Percentiles rank a stretch among this genome's conserved stretches.
Evolutionary conservation across 23 tunicate species (phyloP).

Genomic region (Oikopleura vanhoeffeni): DNA sequence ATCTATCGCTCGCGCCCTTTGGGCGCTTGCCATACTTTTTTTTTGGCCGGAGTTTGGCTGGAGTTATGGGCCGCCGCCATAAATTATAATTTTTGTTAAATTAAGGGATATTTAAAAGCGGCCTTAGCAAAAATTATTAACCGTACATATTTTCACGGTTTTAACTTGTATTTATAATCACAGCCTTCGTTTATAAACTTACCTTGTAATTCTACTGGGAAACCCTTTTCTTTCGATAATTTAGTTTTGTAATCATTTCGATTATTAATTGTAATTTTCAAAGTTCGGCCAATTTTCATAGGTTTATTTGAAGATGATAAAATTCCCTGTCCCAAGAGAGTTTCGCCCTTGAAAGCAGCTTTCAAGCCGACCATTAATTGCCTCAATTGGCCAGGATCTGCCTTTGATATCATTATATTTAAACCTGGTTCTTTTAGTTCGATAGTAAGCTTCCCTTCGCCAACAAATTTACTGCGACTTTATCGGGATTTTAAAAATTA

Average conservation of each 20-base stretch:
- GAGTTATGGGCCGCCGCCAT: too few relatives aligned
- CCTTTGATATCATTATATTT: slow-evolving; percentile 3
- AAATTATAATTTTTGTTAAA: too few relatives aligned
- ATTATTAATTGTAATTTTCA: background rate
- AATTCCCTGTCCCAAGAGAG: background rate
- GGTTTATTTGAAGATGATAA: background rate
- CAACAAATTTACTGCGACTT: background rate
- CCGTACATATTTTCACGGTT: too few relatives aligned
- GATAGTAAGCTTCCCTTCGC: background rate
- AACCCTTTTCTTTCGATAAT: background rate
- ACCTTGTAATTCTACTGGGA: slow-evolving; percentile 4
- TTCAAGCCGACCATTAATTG: background rate
- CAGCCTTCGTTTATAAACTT: background rate
- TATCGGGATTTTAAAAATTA: background rate
- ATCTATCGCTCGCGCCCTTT: too few relatives aligned
- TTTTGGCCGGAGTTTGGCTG: too few relatives aligned
- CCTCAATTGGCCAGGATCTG: background rate
- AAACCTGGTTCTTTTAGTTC: background rate
- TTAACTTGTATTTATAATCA: too few relatives aligned
- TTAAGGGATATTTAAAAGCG: too few relatives aligned
- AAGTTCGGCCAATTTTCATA: background rate
- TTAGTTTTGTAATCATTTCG: slow-evolving; percentile 6
- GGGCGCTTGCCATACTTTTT: too few relatives aligned
- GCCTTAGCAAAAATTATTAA: too few relatives aligned
- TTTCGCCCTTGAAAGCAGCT: background rate